These are phyloP conservation scores for Nesogale talazaci DNA, from an alignment of 2,113 vertebrate genomes.

Conservation along the genomic window DNA sequence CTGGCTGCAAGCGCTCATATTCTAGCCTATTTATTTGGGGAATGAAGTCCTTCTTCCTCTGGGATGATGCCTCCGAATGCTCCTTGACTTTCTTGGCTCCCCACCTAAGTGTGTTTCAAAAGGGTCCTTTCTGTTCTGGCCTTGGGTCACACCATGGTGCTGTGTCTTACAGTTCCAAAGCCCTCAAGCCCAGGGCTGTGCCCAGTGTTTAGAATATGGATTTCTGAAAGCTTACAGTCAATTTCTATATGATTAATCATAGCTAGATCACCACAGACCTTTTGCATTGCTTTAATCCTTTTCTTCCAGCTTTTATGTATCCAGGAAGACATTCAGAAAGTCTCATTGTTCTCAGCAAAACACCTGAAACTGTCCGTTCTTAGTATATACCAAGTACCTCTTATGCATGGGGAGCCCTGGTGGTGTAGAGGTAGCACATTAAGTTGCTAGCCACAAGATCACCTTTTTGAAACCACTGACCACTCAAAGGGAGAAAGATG, in stretches of 20 bases:
- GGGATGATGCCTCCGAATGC: background rate
- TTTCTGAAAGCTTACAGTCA: background rate
- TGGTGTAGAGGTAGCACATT: too few species aligned
- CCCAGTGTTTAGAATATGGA: background rate
- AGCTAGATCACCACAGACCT: background rate
- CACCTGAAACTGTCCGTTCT: background rate
- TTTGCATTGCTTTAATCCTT: background rate
- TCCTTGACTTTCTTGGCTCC: background rate
- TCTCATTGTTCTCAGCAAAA: background rate
- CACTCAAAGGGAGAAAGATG: too few species aligned
- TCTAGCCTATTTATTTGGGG: background rate
- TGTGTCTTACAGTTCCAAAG: background rate
- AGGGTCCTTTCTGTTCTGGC: background rate
- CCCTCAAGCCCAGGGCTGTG: background rate
- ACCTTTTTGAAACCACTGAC: too few species aligned
- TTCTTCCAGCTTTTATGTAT: background rate
- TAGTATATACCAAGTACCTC: background rate
- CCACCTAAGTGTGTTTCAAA: background rate
- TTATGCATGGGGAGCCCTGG: background rate
- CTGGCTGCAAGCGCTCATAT: too few species aligned
- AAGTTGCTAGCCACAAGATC: too few species aligned
- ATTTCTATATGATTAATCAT: background rate
- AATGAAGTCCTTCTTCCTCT: background rate
- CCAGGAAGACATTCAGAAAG: background rate
- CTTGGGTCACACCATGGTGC: background rate